These are phyloP conservation scores for Melangyna quadrimaculata DNA, from an alignment of 2,888 invertebrate genomes.

Conservation along the genomic window DNA sequence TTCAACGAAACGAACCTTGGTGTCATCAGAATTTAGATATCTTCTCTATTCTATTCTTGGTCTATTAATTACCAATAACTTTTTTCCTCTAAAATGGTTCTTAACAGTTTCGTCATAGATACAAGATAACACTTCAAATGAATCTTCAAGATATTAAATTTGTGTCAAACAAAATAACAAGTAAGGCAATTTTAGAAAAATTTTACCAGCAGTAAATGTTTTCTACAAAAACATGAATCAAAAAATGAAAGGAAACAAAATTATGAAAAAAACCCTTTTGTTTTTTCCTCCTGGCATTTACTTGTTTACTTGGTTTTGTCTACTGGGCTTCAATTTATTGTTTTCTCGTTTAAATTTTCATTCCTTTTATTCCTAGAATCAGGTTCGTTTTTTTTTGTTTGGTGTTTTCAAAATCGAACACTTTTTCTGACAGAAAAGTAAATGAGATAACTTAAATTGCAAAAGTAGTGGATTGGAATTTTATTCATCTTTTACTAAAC, in stretches of 20 bases:
- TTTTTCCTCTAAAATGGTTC: no score
- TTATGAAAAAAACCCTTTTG: slow-evolving; percentile 18
- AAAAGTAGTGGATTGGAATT: slow-evolving; percentile 39
- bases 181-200: no score
- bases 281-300: slow-evolving; percentile 17
- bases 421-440: slow-evolving; percentile 48
- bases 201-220: no score
- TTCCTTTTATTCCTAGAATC: not conserved
- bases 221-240: no score
- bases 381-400: not conserved
- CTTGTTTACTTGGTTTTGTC: not conserved
- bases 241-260: slow-evolving; percentile 4
- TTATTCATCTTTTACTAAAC: not conserved
- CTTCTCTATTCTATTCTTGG: no score
- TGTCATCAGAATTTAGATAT: no score
- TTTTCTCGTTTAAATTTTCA: slow-evolving; percentile 11
- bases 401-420: slow-evolving; percentile 59
- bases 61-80: no score
- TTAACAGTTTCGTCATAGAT: no score
- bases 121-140: no score
- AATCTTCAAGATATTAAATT: no score
- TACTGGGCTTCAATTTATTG: slow-evolving; percentile 18
- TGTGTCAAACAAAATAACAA: no score
- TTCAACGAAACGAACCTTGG: no score
- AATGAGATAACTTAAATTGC: slow-evolving; percentile 64